phyloP scores from a whole-genome alignment of 2,888 invertebrate genomes.

The Luperina nickerlii region DNA sequence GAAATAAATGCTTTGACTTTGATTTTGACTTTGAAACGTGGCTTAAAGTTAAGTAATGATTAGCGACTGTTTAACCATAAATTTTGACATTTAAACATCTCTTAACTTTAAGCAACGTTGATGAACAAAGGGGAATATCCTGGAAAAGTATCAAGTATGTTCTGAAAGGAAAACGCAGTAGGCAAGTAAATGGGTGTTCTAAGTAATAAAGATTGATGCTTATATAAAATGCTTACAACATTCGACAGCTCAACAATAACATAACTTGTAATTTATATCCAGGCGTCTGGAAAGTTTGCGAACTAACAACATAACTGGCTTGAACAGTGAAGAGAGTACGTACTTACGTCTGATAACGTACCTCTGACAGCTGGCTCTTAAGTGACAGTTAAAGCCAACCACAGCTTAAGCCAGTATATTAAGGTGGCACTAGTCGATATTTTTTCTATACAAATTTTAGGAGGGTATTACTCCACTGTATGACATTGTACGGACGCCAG shows the following conservation, averaged over 20 bases:
- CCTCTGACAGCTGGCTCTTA: conserved; percentile 44
- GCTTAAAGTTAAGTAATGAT: neutral
- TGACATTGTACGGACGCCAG: too few species aligned
- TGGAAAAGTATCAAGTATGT: neutral
- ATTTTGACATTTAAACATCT: too few species aligned
- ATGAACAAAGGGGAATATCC: neutral
- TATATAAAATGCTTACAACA: conserved; percentile 2
- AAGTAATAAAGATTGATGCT: conserved; percentile 12
- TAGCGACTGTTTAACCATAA: too few species aligned
- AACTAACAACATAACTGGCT: conserved; percentile 69
- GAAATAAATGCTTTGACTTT: too few species aligned
- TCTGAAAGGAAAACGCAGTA: neutral
- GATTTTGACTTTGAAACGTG: too few species aligned
- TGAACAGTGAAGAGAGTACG: conserved; percentile 14
- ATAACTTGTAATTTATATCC: conserved; percentile 67
- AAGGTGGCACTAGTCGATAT: neutral
- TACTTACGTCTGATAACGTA: conserved; percentile 39
- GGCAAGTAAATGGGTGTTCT: neutral
- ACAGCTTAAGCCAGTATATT: neutral
- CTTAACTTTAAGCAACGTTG: neutral
- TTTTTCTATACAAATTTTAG: too few species aligned
- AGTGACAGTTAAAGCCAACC: neutral
- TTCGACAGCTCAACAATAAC: conserved; percentile 25
- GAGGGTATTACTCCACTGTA: too few species aligned
- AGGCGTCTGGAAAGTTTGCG: conserved; percentile 80